Base-by-base conservation (phyloP, 1,140 invertebrate species). In the Oncopeltus fasciatus region DNA sequence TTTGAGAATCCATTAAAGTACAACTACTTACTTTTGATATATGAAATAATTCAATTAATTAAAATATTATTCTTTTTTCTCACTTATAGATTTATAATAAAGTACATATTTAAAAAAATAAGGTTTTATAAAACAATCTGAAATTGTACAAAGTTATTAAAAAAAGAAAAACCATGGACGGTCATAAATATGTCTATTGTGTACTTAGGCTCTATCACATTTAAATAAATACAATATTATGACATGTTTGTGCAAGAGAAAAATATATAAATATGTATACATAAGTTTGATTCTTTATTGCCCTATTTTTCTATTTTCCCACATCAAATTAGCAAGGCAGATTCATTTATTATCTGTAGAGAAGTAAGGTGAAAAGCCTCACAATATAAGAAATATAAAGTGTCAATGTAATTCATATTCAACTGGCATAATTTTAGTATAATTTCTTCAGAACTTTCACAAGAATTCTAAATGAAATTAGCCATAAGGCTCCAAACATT, bases 171-270 rank as follows among this genome's bases (percentile, higher is more conserved):
- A 56, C 33, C 24, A 14, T 53, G 49, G 49, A 62, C 56, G 61
- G 61, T 57, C 53, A 53, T 44, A 62, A 57, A 38, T 44, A 62
- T 62, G 61, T 62, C 53, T 62, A 62, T 57, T 62, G 61, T 62
- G 61, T 62, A 62, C 61, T 62, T 62, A 62, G 61, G 43, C 24
- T 53, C 53, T 46, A 57, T 62, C 31, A 62, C 21, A 62, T 57
- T 53, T 12, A 57, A 33, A 59, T 43, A 59, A 59, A 43, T 62
- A 62, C 59, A 62, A 62, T 58, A 62, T 62, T 62, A 62, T 57
- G 61, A 62, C 51, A 62, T 62, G 61, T 62, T 62, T 57, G 53
- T 62, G 61, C 43, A n/a, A n/a, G n/a, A n/a, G n/a, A 61, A 61
- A 62, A 53, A 62, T 33, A 33, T 44, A 62, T 59, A 59, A 53